These are phyloP conservation scores for Scylla paramamosain DNA, from an alignment of 1,140 invertebrate genomes.

Conservation along the genomic window DNA sequence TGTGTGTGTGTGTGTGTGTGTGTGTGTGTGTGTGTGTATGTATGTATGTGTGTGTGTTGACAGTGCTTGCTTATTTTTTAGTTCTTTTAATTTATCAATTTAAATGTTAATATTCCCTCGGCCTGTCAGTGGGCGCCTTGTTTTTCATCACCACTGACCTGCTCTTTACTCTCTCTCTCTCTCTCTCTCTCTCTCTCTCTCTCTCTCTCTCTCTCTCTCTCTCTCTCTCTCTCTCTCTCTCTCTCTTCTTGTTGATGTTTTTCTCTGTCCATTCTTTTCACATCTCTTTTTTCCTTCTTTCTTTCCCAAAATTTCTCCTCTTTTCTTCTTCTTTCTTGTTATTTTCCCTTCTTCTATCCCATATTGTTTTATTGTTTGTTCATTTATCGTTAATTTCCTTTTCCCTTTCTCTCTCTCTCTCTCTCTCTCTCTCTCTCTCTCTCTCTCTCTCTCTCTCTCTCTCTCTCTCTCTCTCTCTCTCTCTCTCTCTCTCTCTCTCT, in stretches of 20 bases:
- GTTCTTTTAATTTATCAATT: neutral
- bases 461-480: constrained; percentile 20
- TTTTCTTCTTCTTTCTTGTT: too few relatives aligned
- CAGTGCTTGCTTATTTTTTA: neutral
- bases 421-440: too few relatives aligned
- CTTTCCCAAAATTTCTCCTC: too few relatives aligned
- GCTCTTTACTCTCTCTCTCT: neutral
- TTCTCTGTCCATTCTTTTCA: too few relatives aligned
- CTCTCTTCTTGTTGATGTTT: too few relatives aligned
- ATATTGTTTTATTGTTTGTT: too few relatives aligned
- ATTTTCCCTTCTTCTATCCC: too few relatives aligned
- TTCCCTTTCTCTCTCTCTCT: neutral
- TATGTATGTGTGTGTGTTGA: neutral
- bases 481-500: neutral
- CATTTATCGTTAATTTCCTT: too few relatives aligned
- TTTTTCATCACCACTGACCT: neutral
- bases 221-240: too few relatives aligned
- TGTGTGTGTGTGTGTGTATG: constrained; percentile 42
- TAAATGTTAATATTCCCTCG: neutral
- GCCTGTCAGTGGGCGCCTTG: neutral
- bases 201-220: too few relatives aligned
- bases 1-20: constrained; percentile 35
- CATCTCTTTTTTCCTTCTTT: too few relatives aligned
- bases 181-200: constrained; percentile 14
- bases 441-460: neutral